Percentiles rank a stretch among this genome's conserved stretches.
These are phyloP conservation scores for Hemicrepidius hirtus DNA, from an alignment of 2,888 invertebrate genomes.

Conservation along the genomic window DNA sequence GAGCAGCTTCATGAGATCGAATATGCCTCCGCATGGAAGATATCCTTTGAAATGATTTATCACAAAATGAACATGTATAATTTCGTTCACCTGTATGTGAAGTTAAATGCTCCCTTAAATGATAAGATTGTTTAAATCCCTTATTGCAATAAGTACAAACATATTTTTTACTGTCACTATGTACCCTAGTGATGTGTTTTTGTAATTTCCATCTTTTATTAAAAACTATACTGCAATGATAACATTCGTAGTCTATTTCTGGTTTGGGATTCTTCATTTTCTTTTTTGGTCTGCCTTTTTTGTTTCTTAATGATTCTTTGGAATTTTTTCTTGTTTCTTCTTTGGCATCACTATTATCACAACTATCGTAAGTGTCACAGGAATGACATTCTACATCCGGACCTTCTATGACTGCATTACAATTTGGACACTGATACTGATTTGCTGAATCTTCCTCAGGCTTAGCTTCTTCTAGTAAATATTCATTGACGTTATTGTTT, in stretches of 20 bases:
- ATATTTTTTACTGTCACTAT: conserved; percentile 56
- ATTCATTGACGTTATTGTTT: background rate
- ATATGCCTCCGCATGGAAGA: conserved; percentile 65
- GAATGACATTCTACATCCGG: background rate
- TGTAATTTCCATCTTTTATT: conserved; percentile 60
- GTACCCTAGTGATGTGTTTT: conserved; percentile 60
- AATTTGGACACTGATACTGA: conserved; percentile 9
- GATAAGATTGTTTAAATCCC: conserved; percentile 63
- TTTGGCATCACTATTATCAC: conserved; percentile 1
- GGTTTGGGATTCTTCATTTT: conserved; percentile 22
- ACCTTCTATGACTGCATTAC: conserved; percentile 3
- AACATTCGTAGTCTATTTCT: conserved; percentile 54
- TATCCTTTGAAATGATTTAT: conserved; percentile 63
- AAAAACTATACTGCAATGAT: conserved; percentile 59
- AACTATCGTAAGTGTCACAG: conserved; percentile 2
- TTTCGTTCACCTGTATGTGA: conserved; percentile 65
- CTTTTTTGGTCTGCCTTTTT: conserved; percentile 35
- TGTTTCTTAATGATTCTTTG: conserved; percentile 10
- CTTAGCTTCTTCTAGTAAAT: background rate
- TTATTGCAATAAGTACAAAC: conserved; percentile 60
- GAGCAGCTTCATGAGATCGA: conserved; percentile 62
- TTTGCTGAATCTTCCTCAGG: background rate
- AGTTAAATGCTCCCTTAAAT: conserved; percentile 64
- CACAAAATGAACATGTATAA: conserved; percentile 64
- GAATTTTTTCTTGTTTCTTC: conserved; percentile 12